Conservation (phyloP, 2,797 vertebrate genomes). For the Pelochelys cantorii region DNA sequence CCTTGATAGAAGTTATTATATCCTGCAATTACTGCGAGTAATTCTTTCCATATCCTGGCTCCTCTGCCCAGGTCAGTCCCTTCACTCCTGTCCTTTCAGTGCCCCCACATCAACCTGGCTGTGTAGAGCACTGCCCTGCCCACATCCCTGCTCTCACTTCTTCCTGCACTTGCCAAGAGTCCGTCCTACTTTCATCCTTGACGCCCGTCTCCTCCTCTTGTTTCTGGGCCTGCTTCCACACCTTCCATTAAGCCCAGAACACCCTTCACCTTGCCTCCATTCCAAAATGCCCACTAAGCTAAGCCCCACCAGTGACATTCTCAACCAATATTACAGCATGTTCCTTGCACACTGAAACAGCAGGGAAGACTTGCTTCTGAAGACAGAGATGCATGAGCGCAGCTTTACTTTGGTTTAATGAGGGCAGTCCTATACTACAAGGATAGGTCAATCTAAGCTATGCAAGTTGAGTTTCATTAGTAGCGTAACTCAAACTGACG, state of each 20-base stretch:
- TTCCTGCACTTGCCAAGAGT: too few relatives aligned
- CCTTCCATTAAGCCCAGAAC: neutral
- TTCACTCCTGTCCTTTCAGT: neutral
- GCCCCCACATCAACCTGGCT: neutral
- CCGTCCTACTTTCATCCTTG: neutral
- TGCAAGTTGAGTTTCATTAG: too few relatives aligned
- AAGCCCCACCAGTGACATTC: neutral
- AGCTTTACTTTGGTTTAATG: neutral
- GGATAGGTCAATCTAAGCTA: too few relatives aligned
- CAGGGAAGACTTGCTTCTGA: neutral
- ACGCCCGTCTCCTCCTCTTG: neutral
- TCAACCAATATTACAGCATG: neutral
- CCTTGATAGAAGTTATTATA: neutral
- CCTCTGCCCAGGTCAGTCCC: neutral
- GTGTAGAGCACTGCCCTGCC: neutral
- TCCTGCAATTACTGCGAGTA: neutral
- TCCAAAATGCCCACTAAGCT: neutral
- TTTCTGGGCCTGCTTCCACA: neutral
- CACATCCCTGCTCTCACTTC: too few relatives aligned
- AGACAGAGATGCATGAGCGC: neutral
- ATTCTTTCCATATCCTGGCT: neutral
- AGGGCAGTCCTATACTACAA: too few relatives aligned
- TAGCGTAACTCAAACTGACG: too few relatives aligned
- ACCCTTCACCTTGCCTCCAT: neutral
- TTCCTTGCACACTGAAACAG: neutral